Evolutionary conservation across 2,797 vertebrate genomes (phyloP).

Genomic region (Pempheris klunzingeri): DNA sequence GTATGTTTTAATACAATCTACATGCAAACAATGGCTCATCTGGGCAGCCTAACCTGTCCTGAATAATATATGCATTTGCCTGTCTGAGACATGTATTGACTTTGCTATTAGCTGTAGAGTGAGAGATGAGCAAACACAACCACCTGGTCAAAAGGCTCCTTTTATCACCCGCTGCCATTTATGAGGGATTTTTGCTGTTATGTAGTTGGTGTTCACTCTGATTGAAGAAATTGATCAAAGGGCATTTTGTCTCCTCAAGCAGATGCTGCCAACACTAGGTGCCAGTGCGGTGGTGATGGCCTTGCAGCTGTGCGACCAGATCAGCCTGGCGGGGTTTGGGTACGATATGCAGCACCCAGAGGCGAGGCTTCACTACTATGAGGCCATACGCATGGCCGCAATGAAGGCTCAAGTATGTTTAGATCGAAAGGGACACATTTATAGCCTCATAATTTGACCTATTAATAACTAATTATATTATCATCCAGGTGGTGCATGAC

Average conservation of each 20-base stretch:
- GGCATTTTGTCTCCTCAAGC: background rate
- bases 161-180: too few relatives aligned
- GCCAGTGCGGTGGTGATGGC: conserved; percentile 84
- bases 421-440: background rate
- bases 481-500: conserved; percentile 85
- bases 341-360: conserved; percentile 85
- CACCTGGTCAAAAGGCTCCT: background rate
- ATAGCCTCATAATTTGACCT: background rate
- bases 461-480: background rate
- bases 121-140: conserved; percentile 7
- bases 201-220: background rate
- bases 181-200: background rate
- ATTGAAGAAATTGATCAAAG: background rate
- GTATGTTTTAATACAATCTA: conserved; percentile 1
- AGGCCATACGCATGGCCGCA: conserved; percentile 79
- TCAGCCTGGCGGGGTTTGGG: conserved; percentile 88
- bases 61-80: conserved; percentile 8
- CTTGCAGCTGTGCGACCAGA: conserved; percentile 87
- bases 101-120: background rate
- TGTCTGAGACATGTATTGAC: background rate
- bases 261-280: conserved; percentile 85
- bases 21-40: background rate
- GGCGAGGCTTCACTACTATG: conserved; percentile 87
- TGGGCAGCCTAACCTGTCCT: background rate
- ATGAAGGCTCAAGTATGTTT: conserved; percentile 81